A percentile compares a stretch with the other conserved stretches of the same genome.
Evolutionary conservation across 2,113 vertebrate genomes (phyloP).

Genomic region (Tyrannus savana): DNA sequence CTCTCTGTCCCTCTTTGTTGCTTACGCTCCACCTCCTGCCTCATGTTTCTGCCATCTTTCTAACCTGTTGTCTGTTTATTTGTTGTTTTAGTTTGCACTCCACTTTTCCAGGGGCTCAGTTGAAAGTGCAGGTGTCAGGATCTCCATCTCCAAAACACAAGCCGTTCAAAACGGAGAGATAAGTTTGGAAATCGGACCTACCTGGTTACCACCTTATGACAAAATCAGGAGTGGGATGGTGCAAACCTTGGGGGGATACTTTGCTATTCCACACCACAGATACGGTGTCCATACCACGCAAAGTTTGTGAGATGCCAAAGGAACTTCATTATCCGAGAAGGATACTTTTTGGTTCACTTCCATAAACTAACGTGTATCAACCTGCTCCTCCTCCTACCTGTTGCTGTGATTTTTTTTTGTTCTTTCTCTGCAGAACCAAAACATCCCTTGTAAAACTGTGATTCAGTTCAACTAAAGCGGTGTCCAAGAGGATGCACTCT

Average conservation of each 20-base stretch:
- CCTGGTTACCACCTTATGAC: not conserved
- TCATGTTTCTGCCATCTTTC: not conserved
- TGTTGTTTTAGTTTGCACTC: not conserved
- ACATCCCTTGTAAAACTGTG: not conserved
- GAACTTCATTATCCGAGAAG: not conserved
- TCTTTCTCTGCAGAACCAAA: not conserved
- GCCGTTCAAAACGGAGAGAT: not conserved
- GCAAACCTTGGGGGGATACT: not conserved
- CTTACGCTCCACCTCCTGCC: not conserved
- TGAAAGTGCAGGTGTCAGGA: not conserved
- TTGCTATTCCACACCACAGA: fast-evolving
- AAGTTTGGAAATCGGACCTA: not conserved
- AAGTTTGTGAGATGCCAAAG: not conserved
- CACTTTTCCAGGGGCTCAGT: not conserved
- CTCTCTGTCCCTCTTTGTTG: not conserved
- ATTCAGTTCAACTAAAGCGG: not conserved
- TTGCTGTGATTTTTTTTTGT: not conserved
- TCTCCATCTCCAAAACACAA: not conserved
- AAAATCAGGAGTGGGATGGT: not conserved
- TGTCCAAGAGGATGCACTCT: not conserved
- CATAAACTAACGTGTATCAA: not conserved
- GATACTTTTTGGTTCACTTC: not conserved
- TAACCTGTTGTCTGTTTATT: not conserved
- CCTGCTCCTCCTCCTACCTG: not conserved
- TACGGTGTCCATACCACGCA: fast-evolving